Percentiles rank a stretch among this genome's conserved stretches.
These are phyloP conservation scores for Drosophila nr. medialis DNA, from an alignment of 2,888 invertebrate genomes.

Conservation along the genomic window DNA sequence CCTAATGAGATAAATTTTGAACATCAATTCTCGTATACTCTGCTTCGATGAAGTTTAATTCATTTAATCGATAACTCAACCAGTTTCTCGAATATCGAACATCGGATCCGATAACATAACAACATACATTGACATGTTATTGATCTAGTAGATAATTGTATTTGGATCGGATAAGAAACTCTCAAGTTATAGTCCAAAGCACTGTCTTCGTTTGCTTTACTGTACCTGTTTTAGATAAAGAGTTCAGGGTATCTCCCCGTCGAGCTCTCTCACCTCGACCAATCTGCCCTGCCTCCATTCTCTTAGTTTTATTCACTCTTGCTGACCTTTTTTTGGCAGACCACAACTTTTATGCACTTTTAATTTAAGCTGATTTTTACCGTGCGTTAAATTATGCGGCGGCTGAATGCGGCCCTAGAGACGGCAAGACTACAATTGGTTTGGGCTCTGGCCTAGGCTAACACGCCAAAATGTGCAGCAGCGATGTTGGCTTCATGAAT, in stretches of 20 bases:
- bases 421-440: constrained; percentile 2
- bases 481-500: constrained; percentile 60
- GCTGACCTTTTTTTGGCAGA: background rate
- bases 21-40: background rate
- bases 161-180: background rate
- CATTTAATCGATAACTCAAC: background rate
- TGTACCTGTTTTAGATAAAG: background rate
- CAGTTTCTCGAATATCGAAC: background rate
- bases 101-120: background rate
- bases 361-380: constrained; percentile 32
- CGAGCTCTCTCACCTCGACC: background rate
- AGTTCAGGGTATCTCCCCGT: background rate
- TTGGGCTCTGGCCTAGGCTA: constrained; percentile 7
- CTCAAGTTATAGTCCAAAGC: background rate
- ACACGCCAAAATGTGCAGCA: constrained; percentile 35
- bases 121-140: background rate
- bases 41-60: background rate
- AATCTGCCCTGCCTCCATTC: background rate
- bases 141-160: background rate
- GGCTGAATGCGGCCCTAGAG: background rate
- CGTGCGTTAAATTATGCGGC: constrained; percentile 45
- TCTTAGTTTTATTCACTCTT: background rate
- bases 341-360: constrained; percentile 12
- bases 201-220: background rate
- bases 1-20: background rate